Percentiles rank a stretch among this genome's conserved stretches.
These are phyloP conservation scores for Chrysotoxum bicinctum DNA, from an alignment of 2,888 invertebrate genomes.

Conservation along the genomic window DNA sequence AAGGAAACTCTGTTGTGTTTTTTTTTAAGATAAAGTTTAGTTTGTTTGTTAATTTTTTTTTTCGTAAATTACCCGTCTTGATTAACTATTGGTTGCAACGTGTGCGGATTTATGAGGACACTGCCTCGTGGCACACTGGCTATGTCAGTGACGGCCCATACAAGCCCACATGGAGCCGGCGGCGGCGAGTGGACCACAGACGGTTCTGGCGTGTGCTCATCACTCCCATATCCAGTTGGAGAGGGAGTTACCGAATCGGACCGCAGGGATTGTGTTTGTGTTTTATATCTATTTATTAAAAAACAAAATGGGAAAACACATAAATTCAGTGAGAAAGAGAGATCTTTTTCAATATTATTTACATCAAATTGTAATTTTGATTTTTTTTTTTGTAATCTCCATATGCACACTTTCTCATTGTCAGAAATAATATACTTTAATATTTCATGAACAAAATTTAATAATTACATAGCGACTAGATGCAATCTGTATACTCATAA, in stretches of 20 bases:
- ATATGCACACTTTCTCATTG: conserved; percentile 55
- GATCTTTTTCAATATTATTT: conserved; percentile 58
- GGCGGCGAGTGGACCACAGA: conserved; percentile 76
- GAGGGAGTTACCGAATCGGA: conserved; percentile 91
- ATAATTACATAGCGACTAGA: conserved; percentile 60
- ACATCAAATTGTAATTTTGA: conserved; percentile 61
- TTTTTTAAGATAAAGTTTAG: conserved; percentile 55
- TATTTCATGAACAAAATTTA: conserved; percentile 62
- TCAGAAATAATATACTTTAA: conserved; percentile 52
- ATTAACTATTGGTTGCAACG: conserved; percentile 82
- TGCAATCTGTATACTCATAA: conserved; percentile 57
- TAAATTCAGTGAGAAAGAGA: conserved; percentile 68
- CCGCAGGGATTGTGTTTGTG: conserved; percentile 82
- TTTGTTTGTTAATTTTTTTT: conserved; percentile 74
- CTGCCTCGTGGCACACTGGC: conserved; percentile 93
- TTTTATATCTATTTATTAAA: conserved; percentile 80
- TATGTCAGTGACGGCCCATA: conserved; percentile 95
- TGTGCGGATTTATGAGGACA: conserved; percentile 91
- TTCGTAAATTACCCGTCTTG: conserved; percentile 82
- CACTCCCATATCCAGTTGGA: conserved; percentile 85
- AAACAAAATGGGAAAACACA: conserved; percentile 70
- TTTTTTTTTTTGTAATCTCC: conserved; percentile 32
- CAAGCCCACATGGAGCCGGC: conserved; percentile 82
- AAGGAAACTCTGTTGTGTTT: conserved; percentile 71
- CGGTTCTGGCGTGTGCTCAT: conserved; percentile 81